Base-by-base conservation (phyloP, 2,797 vertebrate species). In the Lepilemur septentrionalis region DNA sequence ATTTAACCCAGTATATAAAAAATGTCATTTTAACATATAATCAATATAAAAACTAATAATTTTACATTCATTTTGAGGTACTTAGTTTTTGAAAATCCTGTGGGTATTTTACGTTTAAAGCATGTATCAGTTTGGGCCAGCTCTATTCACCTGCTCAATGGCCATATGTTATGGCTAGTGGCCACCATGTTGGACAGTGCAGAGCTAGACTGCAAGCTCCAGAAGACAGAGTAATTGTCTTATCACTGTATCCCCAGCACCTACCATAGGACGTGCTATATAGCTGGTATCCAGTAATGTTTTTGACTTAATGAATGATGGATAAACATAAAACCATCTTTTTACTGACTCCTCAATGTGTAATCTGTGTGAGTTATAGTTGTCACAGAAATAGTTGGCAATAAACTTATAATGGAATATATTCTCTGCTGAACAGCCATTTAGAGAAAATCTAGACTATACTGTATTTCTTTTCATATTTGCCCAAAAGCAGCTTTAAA, bases 391-490 rank as follows among this genome's bases (percentile, higher is more conserved):
- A 84, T 81, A 95, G 28, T 83, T 96, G 78, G 28, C 46, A 89
- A 3, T 93, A 81, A 84, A 80, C 73, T 38, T 90, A 48, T 18
- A 89, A 61, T 55, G 5, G 18, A 88, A 38, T n/a, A 83, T 43
- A 4, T 93, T 88, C 41, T 57, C 57, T 91, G 35, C 48, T 93
- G 14, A 70, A 5, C 6, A 48, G 46, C 43, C 46, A 41, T 55
- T 81, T 94, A 67, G 76, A 75, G n/a, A 82, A 78, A 92, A 75
- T 87, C 15, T 93, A 89, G 90, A 92, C 72, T 75, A 81, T 59
- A 63, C 25, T 93, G 3, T 84, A 52, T 87, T 73, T 96, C 72
- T 92, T 78, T 86, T 94, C 89, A 85, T 72, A 69, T 87, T 91
- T 83, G 41, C 76, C 35, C 25, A 76, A 84, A 93, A 87, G 17